Base-by-base conservation (phyloP, 1,140 invertebrate species). In the Drosophila neocordata region DNA sequence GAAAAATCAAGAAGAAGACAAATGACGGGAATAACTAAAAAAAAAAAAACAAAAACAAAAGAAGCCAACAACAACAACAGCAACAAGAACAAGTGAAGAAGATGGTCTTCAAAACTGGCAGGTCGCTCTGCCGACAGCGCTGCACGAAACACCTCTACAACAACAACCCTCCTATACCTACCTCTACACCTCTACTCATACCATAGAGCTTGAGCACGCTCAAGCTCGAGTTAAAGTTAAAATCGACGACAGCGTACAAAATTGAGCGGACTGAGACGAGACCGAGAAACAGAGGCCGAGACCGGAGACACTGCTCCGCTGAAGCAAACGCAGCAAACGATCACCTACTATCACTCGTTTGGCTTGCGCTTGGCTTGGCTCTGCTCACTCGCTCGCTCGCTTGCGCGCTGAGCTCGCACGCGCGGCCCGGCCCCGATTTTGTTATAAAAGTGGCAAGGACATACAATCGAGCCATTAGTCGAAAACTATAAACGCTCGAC, bases 371-470 rank as follows among this genome's bases (percentile, higher is more conserved):
- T 48, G 63, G 65, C 81, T 31, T 31, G 15, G 41, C 63, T 70
- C 69, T 79, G 78, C 82, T 90, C 87, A 81, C 69, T 77, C 80
- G 85, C 72, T 82, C 71, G 70, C 58, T 75, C 72, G 72, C 72
- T 66, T 81, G 80, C 70, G 77, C 75, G 76, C 79, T 76, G 71
- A 73, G 73, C 77, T 77, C 81, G 69, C 53, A 34, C 53, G 53
- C 53, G 66, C 67, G 72, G 67, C 59, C 64, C 73, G 69, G 61
- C 70, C 65, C 77, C 77, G 68, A 76, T 85, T 73, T 90, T 83
- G 80, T 89, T 91, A 91, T 91, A 91, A 91, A 91, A 91, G 90
- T 91, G 89, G 90, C 90, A 91, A 91, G 90, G 90, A 91, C 90
- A 91, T 91, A 90, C 84, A 77, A 69, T 89, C 73, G 83, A 85